Percentiles rank a stretch among this genome's conserved stretches.
Conservation (phyloP, 2,113 vertebrate genomes). For the Odontesthes bonariensis region DNA sequence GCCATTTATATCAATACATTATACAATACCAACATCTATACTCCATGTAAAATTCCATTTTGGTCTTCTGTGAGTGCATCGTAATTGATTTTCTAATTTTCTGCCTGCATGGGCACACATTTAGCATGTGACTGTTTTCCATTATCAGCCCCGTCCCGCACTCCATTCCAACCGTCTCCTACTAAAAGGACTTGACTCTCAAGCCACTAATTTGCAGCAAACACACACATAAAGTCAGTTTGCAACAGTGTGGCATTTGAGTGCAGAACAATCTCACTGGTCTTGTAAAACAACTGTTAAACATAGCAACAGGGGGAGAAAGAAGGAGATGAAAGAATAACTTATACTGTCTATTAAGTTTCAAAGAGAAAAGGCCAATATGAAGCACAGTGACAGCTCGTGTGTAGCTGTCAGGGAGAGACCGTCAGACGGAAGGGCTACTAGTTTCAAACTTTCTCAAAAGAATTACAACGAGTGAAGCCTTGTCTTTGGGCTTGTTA, state of each 20-base stretch:
- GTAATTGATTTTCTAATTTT: constrained; percentile 6
- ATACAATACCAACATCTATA: constrained; percentile 9
- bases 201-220: constrained; percentile 51
- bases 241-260: constrained; percentile 21
- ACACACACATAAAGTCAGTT: constrained; percentile 27
- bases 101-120: background rate
- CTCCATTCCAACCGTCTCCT: background rate
- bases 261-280: constrained; percentile 14
- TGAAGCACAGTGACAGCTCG: constrained; percentile 35
- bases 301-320: background rate
- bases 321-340: constrained; percentile 33
- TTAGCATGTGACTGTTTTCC: constrained; percentile 45
- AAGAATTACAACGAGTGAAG: constrained; percentile 54
- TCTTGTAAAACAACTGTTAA: constrained; percentile 33
- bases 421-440: constrained; percentile 57
- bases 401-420: constrained; percentile 47
- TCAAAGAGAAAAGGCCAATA: constrained; percentile 51
- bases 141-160: constrained; percentile 36
- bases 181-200: constrained; percentile 23
- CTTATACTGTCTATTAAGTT: constrained; percentile 46
- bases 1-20: background rate
- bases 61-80: background rate
- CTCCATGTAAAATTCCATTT: background rate
- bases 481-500: constrained; percentile 54
- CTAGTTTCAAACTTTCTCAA: constrained; percentile 52